These are phyloP conservation scores for Argyra leucocephala DNA, from an alignment of 2,888 invertebrate genomes.

Conservation along the genomic window DNA sequence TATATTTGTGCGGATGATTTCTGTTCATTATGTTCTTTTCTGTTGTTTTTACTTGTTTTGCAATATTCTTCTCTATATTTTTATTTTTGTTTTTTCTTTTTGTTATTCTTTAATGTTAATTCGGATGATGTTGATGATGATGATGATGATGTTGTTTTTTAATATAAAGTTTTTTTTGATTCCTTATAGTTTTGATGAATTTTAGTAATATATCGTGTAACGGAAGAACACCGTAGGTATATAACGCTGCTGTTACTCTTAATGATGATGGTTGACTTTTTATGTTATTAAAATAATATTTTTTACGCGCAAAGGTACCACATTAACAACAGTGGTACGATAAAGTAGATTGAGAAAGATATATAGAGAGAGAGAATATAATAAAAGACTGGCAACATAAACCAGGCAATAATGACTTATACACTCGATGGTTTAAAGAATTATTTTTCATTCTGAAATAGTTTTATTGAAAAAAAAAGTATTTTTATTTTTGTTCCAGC, in stretches of 20 bases:
- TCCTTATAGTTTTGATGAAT: too few relatives aligned
- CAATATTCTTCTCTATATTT: background rate
- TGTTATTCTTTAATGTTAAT: background rate
- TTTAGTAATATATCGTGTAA: background rate
- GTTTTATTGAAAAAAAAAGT: background rate
- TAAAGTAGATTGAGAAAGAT: background rate
- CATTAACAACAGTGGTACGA: background rate
- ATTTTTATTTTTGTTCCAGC: too few relatives aligned
- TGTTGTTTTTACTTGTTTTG: background rate
- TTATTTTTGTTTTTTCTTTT: background rate
- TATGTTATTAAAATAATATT: conserved; percentile 3
- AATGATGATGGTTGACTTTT: conserved; percentile 1
- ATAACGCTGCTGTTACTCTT: background rate
- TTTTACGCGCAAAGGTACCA: background rate
- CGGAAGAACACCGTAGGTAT: background rate
- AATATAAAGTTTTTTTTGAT: too few relatives aligned
- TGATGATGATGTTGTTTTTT: too few relatives aligned
- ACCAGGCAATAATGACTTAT: background rate
- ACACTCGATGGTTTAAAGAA: background rate
- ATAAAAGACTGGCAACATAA: background rate
- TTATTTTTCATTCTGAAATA: background rate
- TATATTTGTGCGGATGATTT: too few relatives aligned
- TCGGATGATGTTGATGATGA: too few relatives aligned
- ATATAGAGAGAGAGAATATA: background rate
- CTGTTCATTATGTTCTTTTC: background rate